These are phyloP conservation scores for Aurelia sp. DNA, from an alignment of 30 jellyfish, hydroid and myxozoan genomes.

Conservation along the genomic window DNA sequence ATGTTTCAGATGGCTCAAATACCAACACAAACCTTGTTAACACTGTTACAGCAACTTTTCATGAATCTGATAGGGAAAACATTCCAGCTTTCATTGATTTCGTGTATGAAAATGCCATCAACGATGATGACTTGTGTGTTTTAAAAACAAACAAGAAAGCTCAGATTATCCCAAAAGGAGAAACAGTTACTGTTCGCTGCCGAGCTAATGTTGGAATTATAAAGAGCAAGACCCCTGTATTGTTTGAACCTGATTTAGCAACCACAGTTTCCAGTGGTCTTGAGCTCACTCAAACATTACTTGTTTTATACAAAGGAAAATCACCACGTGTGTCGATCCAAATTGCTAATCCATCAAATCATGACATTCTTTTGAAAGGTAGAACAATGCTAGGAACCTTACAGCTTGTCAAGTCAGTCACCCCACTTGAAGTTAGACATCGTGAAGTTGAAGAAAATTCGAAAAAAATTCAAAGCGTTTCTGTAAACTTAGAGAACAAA, in stretches of 20 bases:
- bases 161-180: constrained; percentile 23
- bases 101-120: constrained; percentile 22
- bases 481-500: too few relatives aligned
- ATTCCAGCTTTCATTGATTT: constrained; percentile 32
- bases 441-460: not conserved
- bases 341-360: not conserved
- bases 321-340: constrained; percentile 5
- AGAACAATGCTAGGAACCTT: constrained; percentile 13
- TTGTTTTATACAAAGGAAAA: constrained; percentile 1
- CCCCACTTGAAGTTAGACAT: constrained; percentile 7
- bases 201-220: not conserved
- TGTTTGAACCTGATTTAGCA: not conserved
- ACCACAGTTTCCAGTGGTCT: not conserved
- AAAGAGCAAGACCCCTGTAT: not conserved
- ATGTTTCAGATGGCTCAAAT: not conserved
- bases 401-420: constrained; percentile 13
- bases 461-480: too few relatives aligned
- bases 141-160: constrained; percentile 18
- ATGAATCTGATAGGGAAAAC: not conserved
- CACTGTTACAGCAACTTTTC: constrained; percentile 16
- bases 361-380: not conserved
- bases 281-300: constrained; percentile 9
- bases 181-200: constrained; percentile 6
- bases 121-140: constrained; percentile 32
- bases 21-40: not conserved